Percentiles rank a stretch among this genome's conserved stretches.
Evolutionary conservation across 2,797 vertebrate genomes (phyloP).

Genomic region (Bradypodion ventrale): DNA sequence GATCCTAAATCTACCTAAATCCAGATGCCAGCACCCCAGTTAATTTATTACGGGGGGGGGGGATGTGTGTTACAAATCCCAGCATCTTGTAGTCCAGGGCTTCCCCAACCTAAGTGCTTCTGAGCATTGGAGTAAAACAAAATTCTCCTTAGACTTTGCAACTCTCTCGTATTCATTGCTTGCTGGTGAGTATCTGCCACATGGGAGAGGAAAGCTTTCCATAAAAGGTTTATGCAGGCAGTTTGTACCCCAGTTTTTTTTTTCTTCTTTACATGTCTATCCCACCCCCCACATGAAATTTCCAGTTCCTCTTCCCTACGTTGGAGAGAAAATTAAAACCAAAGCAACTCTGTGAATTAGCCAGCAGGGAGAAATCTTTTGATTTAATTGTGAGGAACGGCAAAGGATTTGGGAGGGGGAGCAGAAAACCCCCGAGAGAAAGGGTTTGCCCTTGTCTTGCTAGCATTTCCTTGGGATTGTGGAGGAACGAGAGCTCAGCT

Average conservation of each 20-base stretch:
- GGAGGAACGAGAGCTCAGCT: background rate
- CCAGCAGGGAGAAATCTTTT: slow-evolving; percentile 26
- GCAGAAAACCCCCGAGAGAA: background rate
- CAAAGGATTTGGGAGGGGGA: background rate
- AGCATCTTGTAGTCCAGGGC: too few species aligned
- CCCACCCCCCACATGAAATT: background rate
- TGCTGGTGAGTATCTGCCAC: background rate
- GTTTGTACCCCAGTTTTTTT: background rate
- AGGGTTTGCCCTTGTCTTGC: background rate
- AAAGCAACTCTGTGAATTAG: slow-evolving; percentile 15
- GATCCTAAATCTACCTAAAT: too few species aligned
- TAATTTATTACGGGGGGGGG: too few species aligned
- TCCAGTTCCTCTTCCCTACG: too few species aligned
- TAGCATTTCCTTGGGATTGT: background rate
- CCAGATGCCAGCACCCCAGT: too few species aligned
- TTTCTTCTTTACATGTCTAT: background rate
- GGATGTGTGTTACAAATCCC: too few species aligned
- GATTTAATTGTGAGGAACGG: background rate
- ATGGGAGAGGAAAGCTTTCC: background rate
- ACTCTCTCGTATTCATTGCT: too few species aligned
- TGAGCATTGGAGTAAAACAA: background rate
- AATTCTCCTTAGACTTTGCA: background rate
- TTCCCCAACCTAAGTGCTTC: too few species aligned
- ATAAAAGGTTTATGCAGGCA: background rate
- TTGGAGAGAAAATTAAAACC: slow-evolving; percentile 19